Conservation (phyloP, 2,113 vertebrate genomes). For the Echinops telfairi region DNA sequence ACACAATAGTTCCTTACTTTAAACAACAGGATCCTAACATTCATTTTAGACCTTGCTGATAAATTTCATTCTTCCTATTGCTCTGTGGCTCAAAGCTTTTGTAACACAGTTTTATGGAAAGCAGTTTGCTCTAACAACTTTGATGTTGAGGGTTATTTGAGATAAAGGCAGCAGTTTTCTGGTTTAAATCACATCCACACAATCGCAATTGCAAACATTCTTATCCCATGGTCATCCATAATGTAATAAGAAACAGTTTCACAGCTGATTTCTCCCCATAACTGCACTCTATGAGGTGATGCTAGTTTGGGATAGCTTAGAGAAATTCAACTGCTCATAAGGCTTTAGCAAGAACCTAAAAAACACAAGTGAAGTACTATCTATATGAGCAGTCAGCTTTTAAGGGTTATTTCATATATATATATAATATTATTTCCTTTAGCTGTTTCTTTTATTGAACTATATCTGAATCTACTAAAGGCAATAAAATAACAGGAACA, state of each 20-base stretch:
- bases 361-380: background rate
- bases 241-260: background rate
- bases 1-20: background rate
- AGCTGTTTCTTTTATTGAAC: background rate
- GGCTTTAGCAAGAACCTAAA: slow-evolving; percentile 55
- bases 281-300: background rate
- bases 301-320: background rate
- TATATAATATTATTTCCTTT: background rate
- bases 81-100: background rate
- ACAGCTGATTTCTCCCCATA: slow-evolving; percentile 26
- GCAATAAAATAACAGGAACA: background rate
- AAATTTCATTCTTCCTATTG: slow-evolving; percentile 23
- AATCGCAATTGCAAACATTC: slow-evolving; percentile 21
- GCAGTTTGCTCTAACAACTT: slow-evolving; percentile 22
- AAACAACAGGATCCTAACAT: background rate
- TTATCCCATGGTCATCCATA: background rate
- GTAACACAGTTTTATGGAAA: slow-evolving; percentile 60
- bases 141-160: slow-evolving; percentile 45
- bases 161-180: slow-evolving; percentile 16
- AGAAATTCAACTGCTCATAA: slow-evolving; percentile 38
- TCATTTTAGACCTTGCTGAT: slow-evolving; percentile 12
- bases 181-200: slow-evolving; percentile 22
- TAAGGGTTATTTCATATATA: background rate
- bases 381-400: slow-evolving; percentile 61
- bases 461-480: background rate